Percentiles rank a stretch among this genome's conserved stretches.
phyloP scores from a whole-genome alignment of 2,888 invertebrate genomes.

The Cephus runcator region DNA sequence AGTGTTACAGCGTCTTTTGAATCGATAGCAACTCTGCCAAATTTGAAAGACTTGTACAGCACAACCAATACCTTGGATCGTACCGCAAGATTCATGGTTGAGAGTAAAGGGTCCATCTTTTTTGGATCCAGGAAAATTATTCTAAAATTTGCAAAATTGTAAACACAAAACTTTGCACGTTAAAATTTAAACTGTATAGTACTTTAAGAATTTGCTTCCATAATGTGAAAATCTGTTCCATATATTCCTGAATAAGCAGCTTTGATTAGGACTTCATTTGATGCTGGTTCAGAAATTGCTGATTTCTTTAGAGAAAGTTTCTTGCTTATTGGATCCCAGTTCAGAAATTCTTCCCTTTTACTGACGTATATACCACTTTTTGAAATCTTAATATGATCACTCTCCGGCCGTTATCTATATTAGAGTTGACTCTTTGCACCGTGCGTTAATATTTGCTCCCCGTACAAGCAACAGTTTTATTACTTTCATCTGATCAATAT shows the following conservation, averaged over 20 bases:
- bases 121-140: conserved; percentile 72
- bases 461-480: too few relatives aligned
- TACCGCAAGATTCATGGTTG: conserved; percentile 79
- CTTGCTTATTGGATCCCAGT: conserved; percentile 48
- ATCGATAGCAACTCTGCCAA: conserved; percentile 77
- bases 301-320: conserved; percentile 42
- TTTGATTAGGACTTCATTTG: conserved; percentile 72
- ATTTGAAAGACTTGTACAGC: conserved; percentile 69
- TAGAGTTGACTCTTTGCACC: background rate
- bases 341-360: conserved; percentile 42
- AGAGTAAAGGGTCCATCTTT: conserved; percentile 68
- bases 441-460: background rate
- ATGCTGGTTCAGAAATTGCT: conserved; percentile 43
- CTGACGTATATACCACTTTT: background rate
- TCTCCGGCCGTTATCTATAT: background rate
- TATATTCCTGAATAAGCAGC: conserved; percentile 78
- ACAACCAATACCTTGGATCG: conserved; percentile 70
- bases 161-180: conserved; percentile 1
- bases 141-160: conserved; percentile 64
- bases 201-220: conserved; percentile 59
- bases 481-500: too few relatives aligned
- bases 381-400: background rate
- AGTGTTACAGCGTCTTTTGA: conserved; percentile 75
- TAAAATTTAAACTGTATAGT: background rate
- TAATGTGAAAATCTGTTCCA: conserved; percentile 79